A percentile compares a stretch with the other conserved stretches of the same genome.
Conservation (phyloP, 2,113 vertebrate species). For the Sylvietta virens region DNA sequence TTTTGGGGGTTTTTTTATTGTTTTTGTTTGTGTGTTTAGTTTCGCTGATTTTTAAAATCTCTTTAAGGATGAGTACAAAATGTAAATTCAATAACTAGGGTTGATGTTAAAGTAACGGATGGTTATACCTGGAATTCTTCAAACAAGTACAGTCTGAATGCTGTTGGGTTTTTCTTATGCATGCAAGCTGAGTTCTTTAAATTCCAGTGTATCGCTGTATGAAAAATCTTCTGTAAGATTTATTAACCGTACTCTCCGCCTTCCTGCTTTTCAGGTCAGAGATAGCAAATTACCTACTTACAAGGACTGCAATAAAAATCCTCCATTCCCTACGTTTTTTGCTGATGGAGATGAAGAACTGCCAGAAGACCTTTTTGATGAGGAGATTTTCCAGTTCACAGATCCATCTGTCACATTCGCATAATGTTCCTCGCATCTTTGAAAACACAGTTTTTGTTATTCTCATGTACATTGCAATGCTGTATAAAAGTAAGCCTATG, state of each 20-base stretch:
- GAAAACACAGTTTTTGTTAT: neutral
- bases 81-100: neutral
- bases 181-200: neutral
- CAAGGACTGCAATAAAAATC: conserved; percentile 67
- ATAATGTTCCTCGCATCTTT: neutral
- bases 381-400: conserved; percentile 81
- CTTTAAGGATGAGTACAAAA: neutral
- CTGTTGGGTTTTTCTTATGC: neutral
- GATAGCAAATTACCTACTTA: conserved; percentile 77
- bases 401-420: conserved; percentile 76
- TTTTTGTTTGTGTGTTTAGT: too few relatives aligned
- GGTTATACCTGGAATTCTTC: neutral
- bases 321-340: conserved; percentile 92
- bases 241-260: neutral
- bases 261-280: conserved; percentile 72
- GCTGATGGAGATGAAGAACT: conserved; percentile 85
- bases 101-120: neutral
- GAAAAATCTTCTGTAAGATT: neutral
- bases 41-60: neutral
- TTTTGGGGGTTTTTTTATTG: neutral
- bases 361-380: conserved; percentile 87
- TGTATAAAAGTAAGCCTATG: neutral
- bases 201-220: neutral
- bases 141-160: neutral
- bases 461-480: neutral